Conservation (phyloP, 2,797 vertebrate species). For the Selene dorsalis region DNA sequence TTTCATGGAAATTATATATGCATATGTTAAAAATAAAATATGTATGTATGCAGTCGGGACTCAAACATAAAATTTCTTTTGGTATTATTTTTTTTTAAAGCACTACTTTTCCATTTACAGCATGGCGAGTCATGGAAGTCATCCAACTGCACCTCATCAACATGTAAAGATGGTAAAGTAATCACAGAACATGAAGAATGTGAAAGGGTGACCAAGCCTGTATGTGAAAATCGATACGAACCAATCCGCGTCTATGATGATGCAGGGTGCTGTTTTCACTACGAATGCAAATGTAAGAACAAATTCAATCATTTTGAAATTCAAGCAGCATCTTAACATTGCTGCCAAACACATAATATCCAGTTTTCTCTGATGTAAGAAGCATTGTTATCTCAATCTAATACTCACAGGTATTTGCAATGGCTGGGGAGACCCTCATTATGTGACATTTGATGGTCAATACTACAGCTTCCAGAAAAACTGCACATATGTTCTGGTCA, state of each 20-base stretch:
- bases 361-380: background rate
- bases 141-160: constrained; percentile 80
- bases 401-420: constrained; percentile 86
- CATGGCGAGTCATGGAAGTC: constrained; percentile 83
- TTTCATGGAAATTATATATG: background rate
- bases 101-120: constrained; percentile 56
- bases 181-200: constrained; percentile 66
- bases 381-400: background rate
- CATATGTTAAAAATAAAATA: too few species aligned
- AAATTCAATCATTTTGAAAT: background rate
- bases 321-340: constrained; percentile 7
- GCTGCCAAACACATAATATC: background rate
- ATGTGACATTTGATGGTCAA: constrained; percentile 90
- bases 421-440: constrained; percentile 94
- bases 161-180: constrained; percentile 81
- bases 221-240: constrained; percentile 83
- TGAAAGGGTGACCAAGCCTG: constrained; percentile 48
- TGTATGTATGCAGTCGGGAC: too few species aligned
- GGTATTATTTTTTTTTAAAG: constrained; percentile 8
- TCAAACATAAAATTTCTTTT: too few species aligned
- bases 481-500: constrained; percentile 92
- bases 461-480: constrained; percentile 93
- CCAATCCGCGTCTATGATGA: constrained; percentile 80
- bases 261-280: constrained; percentile 86
- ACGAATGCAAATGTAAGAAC: constrained; percentile 91